phyloP scores from a whole-genome alignment of 2,797 vertebrate species.

The Salarias fasciatus region DNA sequence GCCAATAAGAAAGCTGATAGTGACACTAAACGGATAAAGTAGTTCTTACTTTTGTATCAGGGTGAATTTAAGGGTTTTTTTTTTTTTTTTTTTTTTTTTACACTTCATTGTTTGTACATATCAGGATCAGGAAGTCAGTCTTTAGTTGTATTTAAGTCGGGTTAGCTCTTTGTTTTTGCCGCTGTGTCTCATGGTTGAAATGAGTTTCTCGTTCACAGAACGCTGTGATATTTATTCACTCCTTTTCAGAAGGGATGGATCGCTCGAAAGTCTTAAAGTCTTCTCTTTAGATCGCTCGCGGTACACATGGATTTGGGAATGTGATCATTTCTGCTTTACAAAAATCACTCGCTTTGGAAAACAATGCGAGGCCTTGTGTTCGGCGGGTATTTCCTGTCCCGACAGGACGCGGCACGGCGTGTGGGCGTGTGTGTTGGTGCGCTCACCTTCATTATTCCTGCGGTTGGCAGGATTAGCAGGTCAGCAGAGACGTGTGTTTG shows the following conservation, averaged over 20 bases:
- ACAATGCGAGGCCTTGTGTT: no score
- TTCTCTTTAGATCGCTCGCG: not conserved
- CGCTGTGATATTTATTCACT: slow-evolving; percentile 53
- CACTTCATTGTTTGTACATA: slow-evolving; percentile 47
- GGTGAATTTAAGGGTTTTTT: slow-evolving; percentile 34
- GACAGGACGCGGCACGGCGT: no score
- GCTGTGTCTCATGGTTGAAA: slow-evolving; percentile 8
- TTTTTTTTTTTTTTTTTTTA: slow-evolving; percentile 26
- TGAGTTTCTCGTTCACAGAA: slow-evolving; percentile 20
- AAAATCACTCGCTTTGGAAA: no score
- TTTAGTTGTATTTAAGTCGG: slow-evolving; percentile 20
- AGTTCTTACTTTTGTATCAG: slow-evolving; percentile 36
- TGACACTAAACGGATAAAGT: slow-evolving; percentile 50
- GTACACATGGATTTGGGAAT: slow-evolving; percentile 17
- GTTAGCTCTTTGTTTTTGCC: slow-evolving; percentile 36
- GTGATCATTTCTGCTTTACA: not conserved
- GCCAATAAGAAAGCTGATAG: slow-evolving; percentile 31
- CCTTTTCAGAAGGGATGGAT: slow-evolving; percentile 51
- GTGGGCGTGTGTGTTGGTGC: slow-evolving; percentile 13
- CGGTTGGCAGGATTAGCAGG: slow-evolving; percentile 39
- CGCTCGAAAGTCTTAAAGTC: slow-evolving; percentile 44
- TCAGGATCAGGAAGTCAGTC: slow-evolving; percentile 38
- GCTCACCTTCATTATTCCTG: slow-evolving; percentile 7
- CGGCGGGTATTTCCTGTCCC: no score
- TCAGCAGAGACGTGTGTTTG: slow-evolving; percentile 54